Evolutionary conservation across 2,888 invertebrate genomes (phyloP).

Genomic region (Rhagonycha lutea): DNA sequence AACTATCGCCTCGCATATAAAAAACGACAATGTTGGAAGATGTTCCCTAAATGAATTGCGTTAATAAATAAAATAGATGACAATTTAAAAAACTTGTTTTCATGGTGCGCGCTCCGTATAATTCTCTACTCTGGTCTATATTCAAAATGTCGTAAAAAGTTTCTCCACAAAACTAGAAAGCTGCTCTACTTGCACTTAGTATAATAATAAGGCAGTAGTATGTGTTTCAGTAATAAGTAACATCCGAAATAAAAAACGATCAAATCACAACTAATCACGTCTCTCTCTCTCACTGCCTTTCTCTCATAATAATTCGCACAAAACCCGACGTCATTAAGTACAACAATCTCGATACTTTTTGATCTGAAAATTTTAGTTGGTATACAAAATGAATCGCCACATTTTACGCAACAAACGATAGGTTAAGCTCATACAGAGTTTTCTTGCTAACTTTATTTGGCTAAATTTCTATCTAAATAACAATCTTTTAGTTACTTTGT

Average conservation of each 20-base stretch:
- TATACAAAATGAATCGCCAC: conserved; percentile 7
- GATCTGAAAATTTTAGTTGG: conserved; percentile 9
- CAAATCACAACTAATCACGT: not conserved
- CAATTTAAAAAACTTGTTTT: too few species aligned
- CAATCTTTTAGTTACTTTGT: conserved; percentile 22
- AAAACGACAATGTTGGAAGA: not conserved
- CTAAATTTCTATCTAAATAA: conserved; percentile 28
- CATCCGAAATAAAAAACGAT: conserved; percentile 11
- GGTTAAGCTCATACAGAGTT: conserved; percentile 24
- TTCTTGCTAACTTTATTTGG: conserved; percentile 27
- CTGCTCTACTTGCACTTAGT: conserved; percentile 28
- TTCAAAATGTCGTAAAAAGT: not conserved
- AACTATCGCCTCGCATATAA: not conserved
- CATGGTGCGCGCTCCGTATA: not conserved
- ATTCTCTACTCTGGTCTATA: not conserved
- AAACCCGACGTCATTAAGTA: conserved; percentile 8
- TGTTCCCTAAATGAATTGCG: not conserved
- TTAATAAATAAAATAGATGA: not conserved
- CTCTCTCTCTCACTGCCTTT: not conserved
- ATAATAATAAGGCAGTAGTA: conserved; percentile 38
- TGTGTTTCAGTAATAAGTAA: conserved; percentile 13
- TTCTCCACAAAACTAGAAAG: not conserved
- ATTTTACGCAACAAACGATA: conserved; percentile 18
- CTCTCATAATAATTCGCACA: not conserved
- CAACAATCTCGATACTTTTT: conserved; percentile 3